Percentiles rank a stretch among this genome's conserved stretches.
Evolutionary conservation across 37 sponge, comb jelly and placozoan species (phyloP).

Genomic region (Hormiphora californensis): DNA sequence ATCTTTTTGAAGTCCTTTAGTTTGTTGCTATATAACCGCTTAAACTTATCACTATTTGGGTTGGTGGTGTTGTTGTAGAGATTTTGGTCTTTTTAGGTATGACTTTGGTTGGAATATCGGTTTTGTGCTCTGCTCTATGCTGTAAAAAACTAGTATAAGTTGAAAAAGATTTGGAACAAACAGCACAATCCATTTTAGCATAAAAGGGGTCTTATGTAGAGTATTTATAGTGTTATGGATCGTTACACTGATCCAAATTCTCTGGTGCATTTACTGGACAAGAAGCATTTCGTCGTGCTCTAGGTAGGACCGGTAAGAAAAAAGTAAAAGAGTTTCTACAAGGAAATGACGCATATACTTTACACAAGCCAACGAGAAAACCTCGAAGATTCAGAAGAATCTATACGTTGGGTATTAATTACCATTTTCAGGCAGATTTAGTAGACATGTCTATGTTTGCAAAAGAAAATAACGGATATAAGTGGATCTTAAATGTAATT

Average conservation of each 20-base stretch:
- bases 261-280: not conserved
- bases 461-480: not conserved
- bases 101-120: too few relatives aligned
- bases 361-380: not conserved
- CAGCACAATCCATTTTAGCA: too few relatives aligned
- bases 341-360: not conserved
- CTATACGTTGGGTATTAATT: not conserved
- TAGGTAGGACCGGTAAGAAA: not conserved
- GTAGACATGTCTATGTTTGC: not conserved
- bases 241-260: constrained; percentile 15
- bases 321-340: not conserved
- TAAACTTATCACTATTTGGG: too few relatives aligned
- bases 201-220: too few relatives aligned
- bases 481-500: not conserved
- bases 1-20: too few relatives aligned
- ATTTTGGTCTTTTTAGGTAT: too few relatives aligned
- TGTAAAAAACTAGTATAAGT: too few relatives aligned
- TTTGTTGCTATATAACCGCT: too few relatives aligned
- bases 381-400: not conserved
- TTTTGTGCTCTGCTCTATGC: too few relatives aligned
- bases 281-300: not conserved
- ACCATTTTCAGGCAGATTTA: not conserved
- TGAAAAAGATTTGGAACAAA: too few relatives aligned
- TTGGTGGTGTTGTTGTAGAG: too few relatives aligned
- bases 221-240: too few relatives aligned